A percentile compares a stretch with the other conserved stretches of the same genome.
Evolutionary conservation across 2,797 vertebrate genomes (phyloP).

Genomic region (Brotula barbata): DNA sequence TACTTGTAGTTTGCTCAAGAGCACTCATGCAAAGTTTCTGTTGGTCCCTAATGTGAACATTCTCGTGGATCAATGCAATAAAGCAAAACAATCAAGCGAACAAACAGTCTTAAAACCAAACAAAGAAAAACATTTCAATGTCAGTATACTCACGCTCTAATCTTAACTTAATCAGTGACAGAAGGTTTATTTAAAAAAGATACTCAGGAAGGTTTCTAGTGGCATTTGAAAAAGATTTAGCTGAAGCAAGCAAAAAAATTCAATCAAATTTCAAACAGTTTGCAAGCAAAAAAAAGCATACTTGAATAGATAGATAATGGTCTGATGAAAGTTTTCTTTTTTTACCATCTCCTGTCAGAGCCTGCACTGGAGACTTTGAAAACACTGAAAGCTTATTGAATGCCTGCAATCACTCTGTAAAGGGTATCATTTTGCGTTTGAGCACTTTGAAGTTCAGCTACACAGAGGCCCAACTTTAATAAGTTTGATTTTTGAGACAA

Average conservation of each 20-base stretch:
- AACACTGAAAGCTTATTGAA: conserved; percentile 26
- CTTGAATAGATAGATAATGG: conserved; percentile 27
- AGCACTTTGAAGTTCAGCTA: conserved; percentile 10
- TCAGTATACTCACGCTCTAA: conserved; percentile 6
- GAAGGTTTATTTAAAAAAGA: conserved; percentile 5
- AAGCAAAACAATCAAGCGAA: conserved; percentile 1
- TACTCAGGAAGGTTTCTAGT: neutral
- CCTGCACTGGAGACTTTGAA: conserved; percentile 21
- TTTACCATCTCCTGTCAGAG: conserved; percentile 13
- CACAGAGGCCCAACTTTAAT: conserved; percentile 26
- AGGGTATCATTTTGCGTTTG: conserved; percentile 15
- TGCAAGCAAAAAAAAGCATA: conserved; percentile 12
- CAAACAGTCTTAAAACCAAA: too few species aligned
- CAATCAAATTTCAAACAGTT: conserved; percentile 28
- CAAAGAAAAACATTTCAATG: conserved; percentile 14
- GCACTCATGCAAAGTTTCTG: neutral
- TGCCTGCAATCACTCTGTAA: conserved; percentile 30
- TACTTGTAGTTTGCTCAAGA: neutral
- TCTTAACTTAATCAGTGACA: neutral
- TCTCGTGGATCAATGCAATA: neutral
- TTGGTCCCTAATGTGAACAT: too few species aligned
- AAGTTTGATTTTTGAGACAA: conserved; percentile 52
- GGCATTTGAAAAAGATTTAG: conserved; percentile 25
- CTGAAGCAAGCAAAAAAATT: conserved; percentile 9
- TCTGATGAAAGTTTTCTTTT: conserved; percentile 28